phyloP scores from a whole-genome alignment of 1,140 invertebrate species.

The Polypedilum vanderplanki region DNA sequence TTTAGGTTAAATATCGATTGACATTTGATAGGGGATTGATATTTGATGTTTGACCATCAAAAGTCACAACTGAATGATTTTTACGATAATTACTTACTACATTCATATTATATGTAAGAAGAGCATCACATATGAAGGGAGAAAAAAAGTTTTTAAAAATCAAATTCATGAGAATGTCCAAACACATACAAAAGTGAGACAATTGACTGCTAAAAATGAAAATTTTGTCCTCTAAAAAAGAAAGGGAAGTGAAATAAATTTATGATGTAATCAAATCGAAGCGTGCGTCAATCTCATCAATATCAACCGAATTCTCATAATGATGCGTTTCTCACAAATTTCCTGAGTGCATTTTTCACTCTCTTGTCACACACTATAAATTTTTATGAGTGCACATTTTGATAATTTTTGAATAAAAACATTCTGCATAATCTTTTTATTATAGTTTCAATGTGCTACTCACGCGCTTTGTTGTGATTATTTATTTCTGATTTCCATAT shows the following conservation, averaged over 20 bases:
- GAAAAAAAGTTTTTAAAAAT: neutral
- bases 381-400: conserved; percentile 14
- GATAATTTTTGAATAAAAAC: conserved; percentile 2
- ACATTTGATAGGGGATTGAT: neutral
- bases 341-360: neutral
- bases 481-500: conserved; percentile 22
- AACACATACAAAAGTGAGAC: too few species aligned
- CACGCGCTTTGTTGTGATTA: conserved; percentile 13
- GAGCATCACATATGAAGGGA: neutral
- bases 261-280: conserved; percentile 29
- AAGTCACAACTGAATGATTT: conserved; percentile 22
- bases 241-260: neutral
- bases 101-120: neutral
- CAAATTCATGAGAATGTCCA: too few species aligned
- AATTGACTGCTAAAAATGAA: too few species aligned
- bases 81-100: neutral
- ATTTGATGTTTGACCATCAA: conserved; percentile 25
- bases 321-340: neutral
- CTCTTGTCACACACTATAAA: conserved; percentile 20
- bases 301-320: neutral
- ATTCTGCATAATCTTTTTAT: neutral
- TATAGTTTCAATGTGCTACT: neutral
- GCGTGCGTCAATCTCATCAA: conserved; percentile 20
- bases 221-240: neutral
- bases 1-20: conserved; percentile 21